Evolutionary conservation across 2,797 vertebrate species (phyloP).

Genomic region (Avahi laniger): DNA sequence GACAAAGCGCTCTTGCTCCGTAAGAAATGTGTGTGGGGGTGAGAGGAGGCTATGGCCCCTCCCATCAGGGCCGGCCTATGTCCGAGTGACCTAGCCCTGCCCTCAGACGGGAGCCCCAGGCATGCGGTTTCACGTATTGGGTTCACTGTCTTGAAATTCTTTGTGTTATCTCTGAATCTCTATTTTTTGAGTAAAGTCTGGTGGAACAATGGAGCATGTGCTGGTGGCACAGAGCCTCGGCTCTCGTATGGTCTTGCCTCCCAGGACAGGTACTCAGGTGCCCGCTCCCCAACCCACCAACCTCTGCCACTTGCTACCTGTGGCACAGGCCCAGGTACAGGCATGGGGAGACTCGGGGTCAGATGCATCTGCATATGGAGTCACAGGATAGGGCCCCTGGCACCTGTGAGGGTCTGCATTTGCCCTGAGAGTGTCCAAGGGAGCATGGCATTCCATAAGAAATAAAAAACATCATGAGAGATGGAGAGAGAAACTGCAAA

Average conservation of each 20-base stretch:
- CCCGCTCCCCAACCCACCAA: neutral
- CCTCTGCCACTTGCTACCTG: neutral
- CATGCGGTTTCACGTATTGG: neutral
- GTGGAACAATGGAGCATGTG: fast-evolving
- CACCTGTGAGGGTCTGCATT: neutral
- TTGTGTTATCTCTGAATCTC: neutral
- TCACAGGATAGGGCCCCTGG: neutral
- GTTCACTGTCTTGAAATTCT: neutral
- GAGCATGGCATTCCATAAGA: neutral
- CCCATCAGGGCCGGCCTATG: neutral
- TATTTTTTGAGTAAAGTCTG: neutral
- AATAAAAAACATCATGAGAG: neutral
- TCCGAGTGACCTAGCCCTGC: neutral
- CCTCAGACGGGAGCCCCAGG: neutral
- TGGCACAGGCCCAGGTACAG: neutral
- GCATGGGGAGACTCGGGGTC: neutral
- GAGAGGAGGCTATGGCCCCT: neutral
- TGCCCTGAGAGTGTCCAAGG: neutral
- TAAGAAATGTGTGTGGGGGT: neutral
- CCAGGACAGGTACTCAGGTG: neutral
- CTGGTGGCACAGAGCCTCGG: neutral
- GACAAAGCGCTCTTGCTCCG: neutral
- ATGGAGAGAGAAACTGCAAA: neutral
- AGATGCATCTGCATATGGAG: neutral
- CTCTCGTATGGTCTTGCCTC: neutral